phyloP scores from a whole-genome alignment of 2,888 invertebrate genomes.

The Apomyelois bistriatella region DNA sequence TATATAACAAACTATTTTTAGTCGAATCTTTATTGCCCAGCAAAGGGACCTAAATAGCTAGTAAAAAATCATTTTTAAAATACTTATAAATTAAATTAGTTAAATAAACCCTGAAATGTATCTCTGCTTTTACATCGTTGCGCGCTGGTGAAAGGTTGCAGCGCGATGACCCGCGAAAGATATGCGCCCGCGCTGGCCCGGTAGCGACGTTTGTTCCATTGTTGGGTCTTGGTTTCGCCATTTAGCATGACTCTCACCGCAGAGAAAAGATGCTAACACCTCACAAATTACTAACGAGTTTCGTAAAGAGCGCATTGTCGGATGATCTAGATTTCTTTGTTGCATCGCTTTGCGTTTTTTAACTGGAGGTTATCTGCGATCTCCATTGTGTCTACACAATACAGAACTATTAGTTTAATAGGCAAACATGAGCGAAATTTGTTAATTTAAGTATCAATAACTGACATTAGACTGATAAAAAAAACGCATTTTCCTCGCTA shows the following conservation, averaged over 20 bases:
- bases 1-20: no score
- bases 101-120: background rate
- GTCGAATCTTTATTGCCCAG: no score
- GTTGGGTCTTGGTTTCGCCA: conserved; percentile 61
- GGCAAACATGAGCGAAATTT: conserved; percentile 3
- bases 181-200: conserved; percentile 19
- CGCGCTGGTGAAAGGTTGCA: conserved; percentile 55
- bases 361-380: conserved; percentile 42
- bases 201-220: conserved; percentile 51
- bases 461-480: background rate
- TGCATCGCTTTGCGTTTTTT: conserved; percentile 43
- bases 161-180: conserved; percentile 55
- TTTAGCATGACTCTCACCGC: conserved; percentile 68
- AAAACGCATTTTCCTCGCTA: no score
- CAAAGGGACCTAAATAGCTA: no score
- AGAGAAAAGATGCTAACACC: conserved; percentile 61
- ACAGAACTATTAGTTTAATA: conserved; percentile 4
- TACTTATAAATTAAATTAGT: no score
- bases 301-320: conserved; percentile 70
- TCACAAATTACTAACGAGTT: conserved; percentile 63
- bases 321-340: conserved; percentile 70
- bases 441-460: background rate
- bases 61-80: no score
- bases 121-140: background rate
- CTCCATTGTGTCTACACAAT: conserved; percentile 33